Evolutionary conservation across 2,888 invertebrate genomes (phyloP), one percentile per base, ranked within the genome.

Genomic region (Phorcus lineatus): DNA sequence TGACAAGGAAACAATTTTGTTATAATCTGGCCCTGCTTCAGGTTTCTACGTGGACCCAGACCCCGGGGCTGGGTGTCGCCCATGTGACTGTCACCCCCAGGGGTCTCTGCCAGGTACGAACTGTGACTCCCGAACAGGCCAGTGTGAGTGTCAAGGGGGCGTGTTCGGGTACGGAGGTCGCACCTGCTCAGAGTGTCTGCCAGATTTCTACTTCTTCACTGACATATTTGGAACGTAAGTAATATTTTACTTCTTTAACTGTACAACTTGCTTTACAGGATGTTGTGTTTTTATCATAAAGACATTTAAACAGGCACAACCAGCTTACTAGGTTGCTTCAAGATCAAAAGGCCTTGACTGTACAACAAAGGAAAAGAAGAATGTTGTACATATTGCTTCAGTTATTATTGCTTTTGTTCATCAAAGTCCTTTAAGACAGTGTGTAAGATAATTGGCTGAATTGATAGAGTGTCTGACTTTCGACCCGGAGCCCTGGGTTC

Each of bases 121-220:
- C 31, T 92, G 92, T 85, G 86, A 92, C 80, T 77, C 89, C 0
- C 57, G 78, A 78, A 91, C 91, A 16, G 93, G 92, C 0, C 91
- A 92, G 83, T 93, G 93, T 84, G 87, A 90, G 70, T 93, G 92
- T 81, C 81, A 84, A 70, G 81, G 81, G 36, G 88, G 86, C 0
- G 84, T 84, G 36, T 83, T 87, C 19, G 92, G 92, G 13, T 88
- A 92, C 4, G 86, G 88, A 36, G 92, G 93, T 0, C 82, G 85
- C 52, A 81, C 85, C 17, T 93, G 93, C 83, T 83, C 90, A 75
- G 78, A 87, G 47, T 93, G 93, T 83, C 66, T 85, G 22, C 83
- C 84, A 6, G 87, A 85, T 9, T 91, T 82, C 82, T 91, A 85
- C 78, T 81, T 77, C 19, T 91, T 90, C 80, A 82, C 85, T 79